Evolutionary conservation across 2,797 vertebrate genomes (phyloP).

Genomic region (Streptopelia turtur): DNA sequence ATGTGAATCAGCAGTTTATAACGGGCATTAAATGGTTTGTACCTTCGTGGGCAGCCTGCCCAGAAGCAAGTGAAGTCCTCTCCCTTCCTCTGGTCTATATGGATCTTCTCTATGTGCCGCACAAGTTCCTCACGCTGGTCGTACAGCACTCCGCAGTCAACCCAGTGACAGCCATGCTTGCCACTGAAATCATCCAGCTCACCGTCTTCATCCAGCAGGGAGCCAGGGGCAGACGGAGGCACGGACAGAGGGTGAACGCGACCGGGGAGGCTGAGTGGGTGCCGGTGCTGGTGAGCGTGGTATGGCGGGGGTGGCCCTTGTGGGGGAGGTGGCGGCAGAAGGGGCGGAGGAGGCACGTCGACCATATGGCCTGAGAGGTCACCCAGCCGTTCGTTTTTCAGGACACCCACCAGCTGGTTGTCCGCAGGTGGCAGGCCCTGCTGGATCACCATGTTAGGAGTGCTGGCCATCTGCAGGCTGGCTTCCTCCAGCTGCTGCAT

Average conservation of each 20-base stretch:
- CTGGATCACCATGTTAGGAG: slow-evolving; percentile 90
- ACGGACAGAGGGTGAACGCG: slow-evolving; percentile 40
- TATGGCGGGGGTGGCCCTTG: slow-evolving; percentile 92
- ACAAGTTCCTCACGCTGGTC: slow-evolving; percentile 94
- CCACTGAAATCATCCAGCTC: slow-evolving; percentile 82
- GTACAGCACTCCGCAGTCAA: slow-evolving; percentile 87
- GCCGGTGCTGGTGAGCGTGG: slow-evolving; percentile 82
- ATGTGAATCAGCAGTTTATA: slow-evolving; percentile 99
- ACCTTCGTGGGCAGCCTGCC: slow-evolving; percentile 90
- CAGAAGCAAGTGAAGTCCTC: slow-evolving; percentile 98
- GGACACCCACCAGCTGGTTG: slow-evolving; percentile 46
- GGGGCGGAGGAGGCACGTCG: slow-evolving; percentile 37
- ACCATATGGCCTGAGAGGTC: slow-evolving; percentile 51
- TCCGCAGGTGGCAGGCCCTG: slow-evolving; percentile 75
- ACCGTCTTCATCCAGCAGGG: slow-evolving; percentile 85
- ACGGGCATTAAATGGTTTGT: slow-evolving; percentile 95
- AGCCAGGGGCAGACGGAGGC: slow-evolving; percentile 60
- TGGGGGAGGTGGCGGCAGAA: slow-evolving; percentile 68
- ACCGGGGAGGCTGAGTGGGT: slow-evolving; percentile 61
- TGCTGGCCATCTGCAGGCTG: slow-evolving; percentile 74
- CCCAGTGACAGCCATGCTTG: slow-evolving; percentile 88
- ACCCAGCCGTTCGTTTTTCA: slow-evolving; percentile 74
- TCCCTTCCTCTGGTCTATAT: slow-evolving; percentile 94
- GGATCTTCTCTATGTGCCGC: slow-evolving; percentile 93
- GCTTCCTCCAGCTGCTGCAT: slow-evolving; percentile 86